Evolutionary conservation across 2,113 vertebrate genomes (phyloP).

Genomic region (Eidolon helvum): DNA sequence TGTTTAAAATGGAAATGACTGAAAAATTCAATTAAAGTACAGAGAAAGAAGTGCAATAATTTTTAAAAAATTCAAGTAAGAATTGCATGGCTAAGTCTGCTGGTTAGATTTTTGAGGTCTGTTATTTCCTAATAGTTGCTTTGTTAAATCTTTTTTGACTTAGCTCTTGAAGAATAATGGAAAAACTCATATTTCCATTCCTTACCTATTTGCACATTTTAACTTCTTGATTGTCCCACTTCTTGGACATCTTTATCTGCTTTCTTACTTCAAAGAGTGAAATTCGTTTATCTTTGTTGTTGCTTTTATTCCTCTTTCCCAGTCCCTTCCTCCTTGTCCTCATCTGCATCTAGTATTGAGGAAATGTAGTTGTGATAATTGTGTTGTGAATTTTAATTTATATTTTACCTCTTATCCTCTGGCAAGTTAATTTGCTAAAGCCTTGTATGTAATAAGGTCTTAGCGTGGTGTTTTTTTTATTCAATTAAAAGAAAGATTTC

Average conservation of each 20-base stretch:
- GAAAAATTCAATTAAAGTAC: background rate
- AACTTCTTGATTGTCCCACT: background rate
- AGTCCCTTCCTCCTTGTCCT: background rate
- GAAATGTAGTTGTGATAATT: background rate
- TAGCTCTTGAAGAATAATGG: background rate
- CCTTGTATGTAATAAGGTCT: background rate
- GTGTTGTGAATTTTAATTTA: background rate
- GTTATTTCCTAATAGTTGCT: background rate
- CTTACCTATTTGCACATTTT: background rate
- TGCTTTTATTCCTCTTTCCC: background rate
- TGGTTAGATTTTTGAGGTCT: slow-evolving; percentile 3
- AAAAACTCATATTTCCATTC: background rate
- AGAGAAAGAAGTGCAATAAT: background rate
- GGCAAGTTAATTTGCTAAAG: background rate
- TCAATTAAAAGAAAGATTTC: background rate
- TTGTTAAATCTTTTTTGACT: background rate
- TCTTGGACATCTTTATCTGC: background rate
- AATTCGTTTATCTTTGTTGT: background rate
- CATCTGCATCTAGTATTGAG: background rate
- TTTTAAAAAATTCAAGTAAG: background rate
- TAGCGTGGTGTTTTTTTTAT: background rate
- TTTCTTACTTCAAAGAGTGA: background rate
- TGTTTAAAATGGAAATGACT: background rate
- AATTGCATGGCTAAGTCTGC: background rate
- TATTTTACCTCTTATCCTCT: background rate